phyloP scores from a whole-genome alignment of 2,797 vertebrate genomes.

The Cottoperca gobio region DNA sequence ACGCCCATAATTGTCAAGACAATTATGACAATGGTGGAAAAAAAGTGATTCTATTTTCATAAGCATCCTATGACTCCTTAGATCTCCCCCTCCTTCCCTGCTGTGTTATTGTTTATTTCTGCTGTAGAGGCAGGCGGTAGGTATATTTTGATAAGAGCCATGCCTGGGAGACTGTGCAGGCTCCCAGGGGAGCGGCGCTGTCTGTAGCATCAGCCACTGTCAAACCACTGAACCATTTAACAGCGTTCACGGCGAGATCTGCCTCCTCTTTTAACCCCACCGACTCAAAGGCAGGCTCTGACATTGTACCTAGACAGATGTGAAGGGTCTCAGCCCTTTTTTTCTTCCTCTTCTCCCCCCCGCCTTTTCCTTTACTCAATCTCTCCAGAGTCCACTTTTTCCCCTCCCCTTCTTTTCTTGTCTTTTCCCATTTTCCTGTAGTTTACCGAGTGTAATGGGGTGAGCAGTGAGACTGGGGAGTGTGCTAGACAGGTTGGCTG shows the following conservation, averaged over 20 bases:
- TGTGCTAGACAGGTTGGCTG: slow-evolving; percentile 75
- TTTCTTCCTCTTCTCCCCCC: slow-evolving; percentile 21
- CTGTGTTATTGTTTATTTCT: slow-evolving; percentile 80
- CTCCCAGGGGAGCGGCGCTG: slow-evolving; percentile 76
- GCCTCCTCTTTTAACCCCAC: slow-evolving; percentile 84
- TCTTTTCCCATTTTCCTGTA: slow-evolving; percentile 63
- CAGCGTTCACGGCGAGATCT: slow-evolving; percentile 83
- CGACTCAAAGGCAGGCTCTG: slow-evolving; percentile 81
- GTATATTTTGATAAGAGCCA: slow-evolving; percentile 82
- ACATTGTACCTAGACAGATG: slow-evolving; percentile 83
- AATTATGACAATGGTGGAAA: slow-evolving; percentile 70
- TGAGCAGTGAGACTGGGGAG: slow-evolving; percentile 68
- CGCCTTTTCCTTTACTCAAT: slow-evolving; percentile 41
- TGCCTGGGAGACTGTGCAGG: slow-evolving; percentile 74
- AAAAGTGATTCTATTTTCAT: slow-evolving; percentile 72
- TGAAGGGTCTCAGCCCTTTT: slow-evolving; percentile 70
- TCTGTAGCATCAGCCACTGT: slow-evolving; percentile 87
- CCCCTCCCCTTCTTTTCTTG: slow-evolving; percentile 41
- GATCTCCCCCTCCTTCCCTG: slow-evolving; percentile 67
- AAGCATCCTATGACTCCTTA: slow-evolving; percentile 73
- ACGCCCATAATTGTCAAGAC: slow-evolving; percentile 76
- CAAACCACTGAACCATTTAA: slow-evolving; percentile 89
- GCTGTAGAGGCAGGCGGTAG: slow-evolving; percentile 71
- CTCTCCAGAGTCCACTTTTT: slow-evolving; percentile 43
- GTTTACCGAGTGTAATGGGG: slow-evolving; percentile 78